phyloP scores from a whole-genome alignment of 2,888 invertebrate species.

The Pollenia labialis region DNA sequence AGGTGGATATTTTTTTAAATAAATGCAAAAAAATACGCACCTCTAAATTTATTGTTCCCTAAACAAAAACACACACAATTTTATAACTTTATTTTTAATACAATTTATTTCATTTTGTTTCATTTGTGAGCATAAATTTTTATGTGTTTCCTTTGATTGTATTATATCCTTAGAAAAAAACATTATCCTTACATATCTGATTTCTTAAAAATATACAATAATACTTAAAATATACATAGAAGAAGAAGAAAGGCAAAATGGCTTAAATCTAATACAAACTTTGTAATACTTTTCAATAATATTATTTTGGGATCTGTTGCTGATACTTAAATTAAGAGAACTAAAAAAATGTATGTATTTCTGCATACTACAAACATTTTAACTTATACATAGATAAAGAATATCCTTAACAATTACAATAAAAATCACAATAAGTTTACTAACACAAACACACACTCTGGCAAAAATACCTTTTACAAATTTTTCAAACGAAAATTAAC shows the following conservation, averaged over 20 bases:
- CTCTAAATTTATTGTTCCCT: too few relatives aligned
- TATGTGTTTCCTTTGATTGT: not conserved
- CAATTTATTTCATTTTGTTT: not conserved
- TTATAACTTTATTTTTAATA: not conserved
- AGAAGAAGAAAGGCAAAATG: not conserved
- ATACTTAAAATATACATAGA: conserved; percentile 14
- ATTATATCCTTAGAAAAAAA: conserved; percentile 1
- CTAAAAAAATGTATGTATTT: not conserved
- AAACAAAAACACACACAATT: not conserved
- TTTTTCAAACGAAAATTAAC: not conserved
- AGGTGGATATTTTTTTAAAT: too few relatives aligned
- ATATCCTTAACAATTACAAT: conserved; percentile 61
- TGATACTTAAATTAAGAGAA: conserved; percentile 19
- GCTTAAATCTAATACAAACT: not conserved
- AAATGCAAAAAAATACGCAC: too few relatives aligned
- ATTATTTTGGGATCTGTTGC: conserved; percentile 18
- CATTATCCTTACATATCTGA: not conserved
- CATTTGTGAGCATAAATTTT: conserved; percentile 5
- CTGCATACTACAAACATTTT: not conserved
- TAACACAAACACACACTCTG: conserved; percentile 12
- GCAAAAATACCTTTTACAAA: not conserved
- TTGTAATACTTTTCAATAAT: conserved; percentile 12
- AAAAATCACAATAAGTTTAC: conserved; percentile 68
- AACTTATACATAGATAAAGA: not conserved
- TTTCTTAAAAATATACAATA: conserved; percentile 22